Evolutionary conservation across 2,888 invertebrate species (phyloP), one percentile per base, ranked within the genome.

Genomic region (Apotomis turbidana): DNA sequence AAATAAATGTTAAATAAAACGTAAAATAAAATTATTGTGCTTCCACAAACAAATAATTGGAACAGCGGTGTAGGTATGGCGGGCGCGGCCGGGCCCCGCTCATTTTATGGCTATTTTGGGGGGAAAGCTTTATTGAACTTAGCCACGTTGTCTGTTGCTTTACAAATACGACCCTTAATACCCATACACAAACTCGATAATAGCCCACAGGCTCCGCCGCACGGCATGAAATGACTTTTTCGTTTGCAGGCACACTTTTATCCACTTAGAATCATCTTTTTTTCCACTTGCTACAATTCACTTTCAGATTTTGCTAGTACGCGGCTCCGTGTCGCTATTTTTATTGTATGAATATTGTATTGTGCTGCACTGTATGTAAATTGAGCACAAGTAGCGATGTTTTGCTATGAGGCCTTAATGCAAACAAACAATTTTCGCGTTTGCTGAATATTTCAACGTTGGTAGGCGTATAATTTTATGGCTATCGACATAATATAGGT

Each of bases 1-100:
- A 89, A 90, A 93, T 93, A 93, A 93, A 93, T 93, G 93, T 93
- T 93, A 91, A 93, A 93, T 93, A 93, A 93, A 93, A 93, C 92
- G 93, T 90, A 91, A 92, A 93, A 93, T 91, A 93, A 93, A 93
- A 93, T 92, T 90, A 91, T 92, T 90, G 90, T 89, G 91, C 91
- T 90, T 92, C 91, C 92, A 88, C 91, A 92, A 93, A 93, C 93
- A 93, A 92, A 93, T 93, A 92, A 93, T 93, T 92, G 91, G 90
- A 89, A 89, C 88, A 89, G 91, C 91, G 88, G 84, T 83, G 81
- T 83, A 84, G 81, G 84, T 85, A 87, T 85, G 84, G 80, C 85
- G 86, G 86, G 85, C 86, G 89, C 90, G 90, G 89, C 89, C 90
- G 91, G 86, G 89, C 87, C 87, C 87, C 87, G 89, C 90, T 89